phyloP scores from a whole-genome alignment of 1,140 invertebrate species.

The Zeugodacus cucurbitae region DNA sequence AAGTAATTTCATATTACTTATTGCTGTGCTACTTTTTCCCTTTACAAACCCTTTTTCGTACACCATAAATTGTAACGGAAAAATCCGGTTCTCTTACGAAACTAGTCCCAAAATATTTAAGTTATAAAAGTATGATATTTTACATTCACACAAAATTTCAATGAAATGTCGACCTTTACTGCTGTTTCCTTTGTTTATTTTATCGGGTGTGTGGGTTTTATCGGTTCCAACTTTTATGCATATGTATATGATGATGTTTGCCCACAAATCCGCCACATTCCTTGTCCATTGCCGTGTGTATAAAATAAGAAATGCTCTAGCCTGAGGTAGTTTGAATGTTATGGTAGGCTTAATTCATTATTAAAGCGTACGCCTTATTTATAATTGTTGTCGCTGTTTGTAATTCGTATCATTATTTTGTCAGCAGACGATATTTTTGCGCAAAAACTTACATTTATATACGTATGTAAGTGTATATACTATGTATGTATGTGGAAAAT shows the following conservation, averaged over 20 bases:
- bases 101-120: background rate
- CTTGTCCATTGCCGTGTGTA: background rate
- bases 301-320: constrained; percentile 45
- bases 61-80: background rate
- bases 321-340: constrained; percentile 46
- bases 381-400: background rate
- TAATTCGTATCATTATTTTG: background rate
- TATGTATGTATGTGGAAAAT: background rate
- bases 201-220: background rate
- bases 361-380: background rate
- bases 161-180: background rate
- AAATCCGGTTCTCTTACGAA: background rate
- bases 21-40: background rate
- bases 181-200: background rate
- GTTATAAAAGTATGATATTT: constrained; percentile 1
- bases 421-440: background rate
- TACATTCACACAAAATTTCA: background rate
- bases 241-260: background rate
- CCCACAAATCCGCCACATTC: background rate
- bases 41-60: background rate
- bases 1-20: background rate
- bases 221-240: background rate
- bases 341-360: constrained; percentile 42
- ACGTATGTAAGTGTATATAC: background rate
- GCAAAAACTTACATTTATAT: background rate